A percentile compares a stretch with the other conserved stretches of the same genome.
Evolutionary conservation across 2,797 vertebrate genomes (phyloP).

Genomic region (Philypnodon macrostomus): DNA sequence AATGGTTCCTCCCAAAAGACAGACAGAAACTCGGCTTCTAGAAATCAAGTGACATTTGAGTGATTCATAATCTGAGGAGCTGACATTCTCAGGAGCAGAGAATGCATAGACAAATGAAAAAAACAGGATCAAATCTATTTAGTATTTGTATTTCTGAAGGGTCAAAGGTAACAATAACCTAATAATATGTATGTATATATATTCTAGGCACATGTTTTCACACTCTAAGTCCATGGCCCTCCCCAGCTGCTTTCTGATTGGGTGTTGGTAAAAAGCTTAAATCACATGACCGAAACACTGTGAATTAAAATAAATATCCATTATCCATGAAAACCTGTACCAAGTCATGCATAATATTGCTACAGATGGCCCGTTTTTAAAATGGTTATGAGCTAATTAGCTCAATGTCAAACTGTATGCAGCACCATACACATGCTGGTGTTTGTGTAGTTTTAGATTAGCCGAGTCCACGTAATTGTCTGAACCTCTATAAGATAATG

Average conservation of each 20-base stretch:
- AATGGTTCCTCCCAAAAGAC: slow-evolving; percentile 33
- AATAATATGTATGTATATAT: too few species aligned
- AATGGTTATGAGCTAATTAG: slow-evolving; percentile 48
- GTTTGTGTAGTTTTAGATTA: too few species aligned
- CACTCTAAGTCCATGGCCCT: slow-evolving; percentile 20
- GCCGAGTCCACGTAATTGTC: slow-evolving; percentile 14
- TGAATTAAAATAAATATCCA: slow-evolving; percentile 17
- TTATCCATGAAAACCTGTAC: slow-evolving; percentile 33
- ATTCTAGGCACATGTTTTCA: too few species aligned
- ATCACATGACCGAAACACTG: slow-evolving; percentile 14
- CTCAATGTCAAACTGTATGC: slow-evolving; percentile 42
- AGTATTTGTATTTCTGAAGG: too few species aligned
- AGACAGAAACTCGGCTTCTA: too few species aligned
- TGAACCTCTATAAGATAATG: slow-evolving; percentile 13
- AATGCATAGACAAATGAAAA: too few species aligned
- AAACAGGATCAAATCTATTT: too few species aligned
- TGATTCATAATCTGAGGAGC: too few species aligned
- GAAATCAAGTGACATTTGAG: too few species aligned
- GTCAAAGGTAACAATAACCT: too few species aligned
- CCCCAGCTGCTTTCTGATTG: slow-evolving; percentile 24
- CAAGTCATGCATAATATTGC: slow-evolving; percentile 24
- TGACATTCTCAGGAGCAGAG: too few species aligned
- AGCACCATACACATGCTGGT: too few species aligned
- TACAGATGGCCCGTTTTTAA: slow-evolving; percentile 53
- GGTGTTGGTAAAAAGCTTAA: slow-evolving; percentile 12